These are phyloP conservation scores for Hyles lineata DNA, from an alignment of 2,888 invertebrate species.

Conservation along the genomic window DNA sequence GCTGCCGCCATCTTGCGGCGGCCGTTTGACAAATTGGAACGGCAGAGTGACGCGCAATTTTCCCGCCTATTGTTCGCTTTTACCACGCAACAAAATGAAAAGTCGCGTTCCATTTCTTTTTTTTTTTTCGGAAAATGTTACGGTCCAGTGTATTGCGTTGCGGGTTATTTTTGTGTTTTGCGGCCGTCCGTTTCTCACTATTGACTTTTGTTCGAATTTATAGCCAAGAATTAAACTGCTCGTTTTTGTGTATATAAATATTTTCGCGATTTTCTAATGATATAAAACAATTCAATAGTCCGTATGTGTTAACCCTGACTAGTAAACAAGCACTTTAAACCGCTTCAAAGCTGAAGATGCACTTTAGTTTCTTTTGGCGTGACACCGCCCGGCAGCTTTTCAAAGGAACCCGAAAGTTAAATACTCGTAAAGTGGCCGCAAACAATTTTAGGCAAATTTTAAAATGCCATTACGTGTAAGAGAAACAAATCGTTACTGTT, in stretches of 20 bases:
- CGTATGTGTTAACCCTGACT: not conserved
- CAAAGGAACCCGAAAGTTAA: conserved; percentile 24
- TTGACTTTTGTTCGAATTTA: conserved; percentile 68
- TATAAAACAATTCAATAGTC: not conserved
- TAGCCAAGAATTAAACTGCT: conserved; percentile 34
- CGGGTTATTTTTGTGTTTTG: conserved; percentile 61
- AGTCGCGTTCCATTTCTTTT: conserved; percentile 75
- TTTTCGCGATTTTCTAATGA: not conserved
- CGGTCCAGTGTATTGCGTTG: conserved; percentile 60
- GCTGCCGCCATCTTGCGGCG: conserved; percentile 79
- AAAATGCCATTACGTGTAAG: conserved; percentile 53
- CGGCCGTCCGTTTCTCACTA: conserved; percentile 66
- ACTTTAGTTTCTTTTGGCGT: not conserved
- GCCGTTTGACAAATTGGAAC: conserved; percentile 84
- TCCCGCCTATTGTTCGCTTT: conserved; percentile 83
- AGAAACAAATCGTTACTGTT: conserved; percentile 66
- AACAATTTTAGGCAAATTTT: conserved; percentile 55
- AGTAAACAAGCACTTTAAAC: too few species aligned
- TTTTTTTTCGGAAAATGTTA: conserved; percentile 69
- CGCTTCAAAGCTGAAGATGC: not conserved
- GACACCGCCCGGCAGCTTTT: not conserved
- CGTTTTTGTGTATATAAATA: not conserved
- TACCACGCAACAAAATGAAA: conserved; percentile 83
- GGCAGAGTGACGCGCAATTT: conserved; percentile 84
- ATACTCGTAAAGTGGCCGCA: conserved; percentile 37